These are phyloP conservation scores for Globia sparganii DNA, from an alignment of 2,888 invertebrate genomes.

Conservation along the genomic window DNA sequence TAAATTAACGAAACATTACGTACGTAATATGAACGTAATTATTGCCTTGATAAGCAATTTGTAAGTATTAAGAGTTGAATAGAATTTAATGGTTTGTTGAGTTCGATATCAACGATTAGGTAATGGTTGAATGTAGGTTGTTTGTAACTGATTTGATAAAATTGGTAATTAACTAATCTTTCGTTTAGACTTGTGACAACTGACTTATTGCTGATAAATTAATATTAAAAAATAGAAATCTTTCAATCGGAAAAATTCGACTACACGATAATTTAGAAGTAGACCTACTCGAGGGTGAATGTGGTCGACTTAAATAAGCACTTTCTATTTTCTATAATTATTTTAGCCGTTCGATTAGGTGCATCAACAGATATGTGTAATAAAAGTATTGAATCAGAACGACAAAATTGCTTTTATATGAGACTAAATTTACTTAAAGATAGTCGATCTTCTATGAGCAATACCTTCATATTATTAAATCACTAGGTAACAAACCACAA, in stretches of 20 bases:
- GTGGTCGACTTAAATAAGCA: neutral
- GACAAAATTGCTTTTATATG: neutral
- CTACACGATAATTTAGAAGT: neutral
- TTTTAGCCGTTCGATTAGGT: neutral
- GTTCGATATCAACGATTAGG: neutral
- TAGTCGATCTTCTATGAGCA: neutral
- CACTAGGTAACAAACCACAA: neutral
- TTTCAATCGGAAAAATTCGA: neutral
- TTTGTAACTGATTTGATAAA: constrained; percentile 6
- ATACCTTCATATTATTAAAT: neutral
- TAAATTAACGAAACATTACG: constrained; percentile 49
- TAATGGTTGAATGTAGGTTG: constrained; percentile 6
- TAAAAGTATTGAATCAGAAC: neutral
- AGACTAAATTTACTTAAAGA: neutral
- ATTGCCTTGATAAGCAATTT: constrained; percentile 33
- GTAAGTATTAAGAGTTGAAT: constrained; percentile 35
- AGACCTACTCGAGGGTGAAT: neutral
- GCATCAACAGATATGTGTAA: neutral
- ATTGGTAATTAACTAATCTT: neutral
- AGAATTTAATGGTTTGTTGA: constrained; percentile 34
- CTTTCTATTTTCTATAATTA: neutral
- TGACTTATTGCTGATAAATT: neutral
- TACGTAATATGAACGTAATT: constrained; percentile 39
- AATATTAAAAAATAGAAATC: neutral
- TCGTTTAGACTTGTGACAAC: neutral